Percentiles rank a stretch among this genome's conserved stretches.
Conservation (phyloP, 2,797 vertebrate species). For the Scleropages formosus region DNA sequence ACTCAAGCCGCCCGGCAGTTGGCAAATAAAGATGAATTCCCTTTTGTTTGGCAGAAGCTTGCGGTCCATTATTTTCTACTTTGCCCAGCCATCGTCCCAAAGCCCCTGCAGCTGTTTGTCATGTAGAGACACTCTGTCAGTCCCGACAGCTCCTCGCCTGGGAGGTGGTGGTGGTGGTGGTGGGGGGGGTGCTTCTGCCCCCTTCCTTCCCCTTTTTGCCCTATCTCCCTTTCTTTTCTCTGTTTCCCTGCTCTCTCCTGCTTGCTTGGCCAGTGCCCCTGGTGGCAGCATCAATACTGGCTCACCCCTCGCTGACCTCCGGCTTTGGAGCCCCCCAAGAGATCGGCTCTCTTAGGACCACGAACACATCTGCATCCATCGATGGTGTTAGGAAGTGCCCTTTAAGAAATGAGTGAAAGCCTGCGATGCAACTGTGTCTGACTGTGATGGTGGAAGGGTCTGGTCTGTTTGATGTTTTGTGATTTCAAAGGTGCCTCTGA, state of each 20-base stretch:
- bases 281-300: too few species aligned
- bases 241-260: too few species aligned
- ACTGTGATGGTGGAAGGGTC: background rate
- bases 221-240: background rate
- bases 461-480: background rate
- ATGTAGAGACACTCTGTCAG: constrained; percentile 94
- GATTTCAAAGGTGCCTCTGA: background rate
- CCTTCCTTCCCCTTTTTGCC: background rate
- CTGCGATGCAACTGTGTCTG: background rate
- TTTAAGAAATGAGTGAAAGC: background rate
- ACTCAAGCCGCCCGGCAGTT: constrained; percentile 77
- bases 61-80: constrained; percentile 87
- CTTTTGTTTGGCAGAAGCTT: constrained; percentile 78
- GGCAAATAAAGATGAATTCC: constrained; percentile 92
- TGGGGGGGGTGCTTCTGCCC: background rate
- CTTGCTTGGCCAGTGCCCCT: too few species aligned
- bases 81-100: constrained; percentile 80
- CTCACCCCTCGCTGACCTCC: background rate
- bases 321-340: background rate
- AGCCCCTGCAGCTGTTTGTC: constrained; percentile 93
- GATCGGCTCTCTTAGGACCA: background rate
- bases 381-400: background rate
- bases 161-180: too few species aligned
- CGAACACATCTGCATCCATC: background rate
- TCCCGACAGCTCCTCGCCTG: constrained; percentile 82